These are phyloP conservation scores for Nemurella pictetii DNA, from an alignment of 2,888 invertebrate species.

Conservation along the genomic window DNA sequence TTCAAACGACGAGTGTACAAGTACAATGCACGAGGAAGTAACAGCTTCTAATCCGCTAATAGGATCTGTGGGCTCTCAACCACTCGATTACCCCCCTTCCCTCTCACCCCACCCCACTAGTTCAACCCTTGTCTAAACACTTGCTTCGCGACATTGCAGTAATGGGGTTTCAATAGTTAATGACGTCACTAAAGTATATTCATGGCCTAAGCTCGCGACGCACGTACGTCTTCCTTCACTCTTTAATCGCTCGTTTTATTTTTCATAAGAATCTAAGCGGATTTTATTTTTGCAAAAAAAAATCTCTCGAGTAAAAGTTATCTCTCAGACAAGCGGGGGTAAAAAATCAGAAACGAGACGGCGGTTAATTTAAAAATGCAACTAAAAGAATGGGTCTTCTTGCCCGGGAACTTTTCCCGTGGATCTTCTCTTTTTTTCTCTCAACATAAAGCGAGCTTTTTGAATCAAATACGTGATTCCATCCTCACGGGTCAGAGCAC, in stretches of 20 bases:
- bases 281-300: neutral
- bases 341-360: neutral
- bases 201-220: neutral
- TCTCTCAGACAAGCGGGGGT: neutral
- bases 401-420: neutral
- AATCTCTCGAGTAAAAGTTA: neutral
- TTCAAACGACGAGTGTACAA: neutral
- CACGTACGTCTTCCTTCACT: neutral
- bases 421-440: neutral
- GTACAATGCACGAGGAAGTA: neutral
- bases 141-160: constrained; percentile 21
- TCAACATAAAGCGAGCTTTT: neutral
- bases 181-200: constrained; percentile 16
- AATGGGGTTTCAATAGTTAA: constrained; percentile 37
- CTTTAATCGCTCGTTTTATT: constrained; percentile 12
- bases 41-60: constrained; percentile 39
- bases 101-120: neutral
- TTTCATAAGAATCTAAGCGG: constrained; percentile 4
- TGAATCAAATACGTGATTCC: neutral
- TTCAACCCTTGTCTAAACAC: neutral
- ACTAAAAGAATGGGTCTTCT: neutral
- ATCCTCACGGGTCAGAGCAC: neutral
- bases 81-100: constrained; percentile 37
- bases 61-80: constrained; percentile 40
- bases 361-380: neutral